phyloP scores from a whole-genome alignment of 2,113 vertebrate genomes.

The Garra rufa region DNA sequence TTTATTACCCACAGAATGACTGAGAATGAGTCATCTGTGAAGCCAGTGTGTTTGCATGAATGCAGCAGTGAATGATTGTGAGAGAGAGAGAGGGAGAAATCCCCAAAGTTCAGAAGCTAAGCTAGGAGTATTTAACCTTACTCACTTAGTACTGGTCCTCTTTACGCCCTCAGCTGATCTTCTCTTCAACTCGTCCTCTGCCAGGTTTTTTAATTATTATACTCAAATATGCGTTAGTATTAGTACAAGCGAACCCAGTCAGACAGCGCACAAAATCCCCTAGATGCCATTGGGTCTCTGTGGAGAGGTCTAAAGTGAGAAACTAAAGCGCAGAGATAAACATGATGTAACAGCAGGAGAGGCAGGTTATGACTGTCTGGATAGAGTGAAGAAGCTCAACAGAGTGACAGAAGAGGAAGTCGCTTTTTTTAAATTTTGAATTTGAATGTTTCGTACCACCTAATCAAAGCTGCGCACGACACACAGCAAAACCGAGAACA shows the following conservation, averaged over 20 bases:
- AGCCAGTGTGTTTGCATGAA: constrained; percentile 47
- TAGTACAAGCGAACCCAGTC: constrained; percentile 21
- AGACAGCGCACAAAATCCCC: neutral
- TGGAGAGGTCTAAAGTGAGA: constrained; percentile 16
- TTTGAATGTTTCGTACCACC: constrained; percentile 58
- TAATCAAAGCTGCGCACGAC: constrained; percentile 29
- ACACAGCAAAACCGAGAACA: constrained; percentile 55
- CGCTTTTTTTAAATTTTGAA: constrained; percentile 53
- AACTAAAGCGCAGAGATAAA: constrained; percentile 1
- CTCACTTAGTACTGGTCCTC: constrained; percentile 35
- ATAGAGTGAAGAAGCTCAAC: constrained; percentile 23
- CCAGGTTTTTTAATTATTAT: neutral
- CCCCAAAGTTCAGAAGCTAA: constrained; percentile 18
- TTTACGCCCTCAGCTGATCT: neutral
- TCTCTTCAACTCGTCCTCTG: constrained; percentile 5
- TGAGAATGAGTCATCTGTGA: constrained; percentile 50
- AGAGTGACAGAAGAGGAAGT: constrained; percentile 52
- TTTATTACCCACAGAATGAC: constrained; percentile 10
- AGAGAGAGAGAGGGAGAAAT: constrained; percentile 6
- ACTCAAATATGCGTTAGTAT: constrained; percentile 25
- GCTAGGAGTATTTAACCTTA: constrained; percentile 37
- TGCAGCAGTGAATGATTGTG: neutral
- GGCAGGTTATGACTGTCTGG: constrained; percentile 8
- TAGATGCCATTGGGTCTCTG: constrained; percentile 1
- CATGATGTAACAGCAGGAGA: constrained; percentile 37